These are phyloP conservation scores for Gari tellinella DNA, from an alignment of 2,888 invertebrate species.

Conservation along the genomic window DNA sequence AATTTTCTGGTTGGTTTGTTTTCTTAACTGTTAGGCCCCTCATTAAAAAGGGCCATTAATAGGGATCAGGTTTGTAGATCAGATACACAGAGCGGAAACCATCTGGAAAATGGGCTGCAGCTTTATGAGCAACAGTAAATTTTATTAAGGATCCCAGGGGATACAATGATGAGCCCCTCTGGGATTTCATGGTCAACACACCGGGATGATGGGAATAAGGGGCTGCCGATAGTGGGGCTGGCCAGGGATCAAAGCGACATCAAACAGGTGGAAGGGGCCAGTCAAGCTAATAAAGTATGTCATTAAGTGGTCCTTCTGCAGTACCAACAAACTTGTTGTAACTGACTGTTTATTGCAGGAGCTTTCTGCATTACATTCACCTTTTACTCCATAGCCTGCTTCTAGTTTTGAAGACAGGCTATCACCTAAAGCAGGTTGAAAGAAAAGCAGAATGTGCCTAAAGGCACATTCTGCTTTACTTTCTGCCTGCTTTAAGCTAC, in stretches of 20 bases:
- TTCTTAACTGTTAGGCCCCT: constrained; percentile 18
- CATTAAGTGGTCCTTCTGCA: too few species aligned
- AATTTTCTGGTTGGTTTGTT: constrained; percentile 25
- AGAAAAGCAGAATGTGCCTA: too few species aligned
- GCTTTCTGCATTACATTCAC: too few species aligned
- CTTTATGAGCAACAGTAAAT: constrained; percentile 41
- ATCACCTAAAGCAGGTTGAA: too few species aligned
- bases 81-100: constrained; percentile 15
- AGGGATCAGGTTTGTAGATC: constrained; percentile 1
- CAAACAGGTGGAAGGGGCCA: too few species aligned
- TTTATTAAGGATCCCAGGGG: constrained; percentile 14
- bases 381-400: too few species aligned
- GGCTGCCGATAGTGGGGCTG: constrained; percentile 13
- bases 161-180: constrained; percentile 9
- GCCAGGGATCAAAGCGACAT: constrained; percentile 22
- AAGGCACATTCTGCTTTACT: too few species aligned
- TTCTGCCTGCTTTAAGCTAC: too few species aligned
- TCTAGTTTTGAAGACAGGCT: too few species aligned
- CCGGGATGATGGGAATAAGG: constrained; percentile 18
- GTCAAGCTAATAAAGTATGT: too few species aligned
- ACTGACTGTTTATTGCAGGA: too few species aligned
- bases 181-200: constrained; percentile 28
- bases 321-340: too few species aligned
- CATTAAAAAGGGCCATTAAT: constrained; percentile 16
- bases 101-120: constrained; percentile 31